Evolutionary conservation across 1,140 invertebrate species (phyloP).

Genomic region (Drosophila eugracilis): DNA sequence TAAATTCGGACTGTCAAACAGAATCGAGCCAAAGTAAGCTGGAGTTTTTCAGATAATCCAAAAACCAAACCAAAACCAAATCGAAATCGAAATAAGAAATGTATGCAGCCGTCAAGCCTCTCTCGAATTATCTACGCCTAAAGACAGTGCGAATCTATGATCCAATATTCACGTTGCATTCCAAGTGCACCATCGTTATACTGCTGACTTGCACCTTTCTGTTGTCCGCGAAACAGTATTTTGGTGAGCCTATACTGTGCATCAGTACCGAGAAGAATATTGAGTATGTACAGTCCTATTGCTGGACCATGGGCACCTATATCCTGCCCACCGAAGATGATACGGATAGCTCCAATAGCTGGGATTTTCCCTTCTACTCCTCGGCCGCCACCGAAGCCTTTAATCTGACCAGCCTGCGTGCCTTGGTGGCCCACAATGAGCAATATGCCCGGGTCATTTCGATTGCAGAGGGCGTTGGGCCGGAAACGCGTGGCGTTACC

Average conservation of each 20-base stretch:
- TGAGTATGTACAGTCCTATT: slow-evolving; percentile 89
- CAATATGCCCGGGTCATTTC: slow-evolving; percentile 58
- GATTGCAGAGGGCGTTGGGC: slow-evolving; percentile 72
- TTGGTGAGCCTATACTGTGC: slow-evolving; percentile 89
- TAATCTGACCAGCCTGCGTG: slow-evolving; percentile 59
- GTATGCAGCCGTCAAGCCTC: slow-evolving; percentile 68
- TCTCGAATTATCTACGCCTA: slow-evolving; percentile 85
- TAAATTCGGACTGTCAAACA: neutral
- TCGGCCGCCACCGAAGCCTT: neutral
- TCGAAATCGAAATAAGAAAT: slow-evolving; percentile 12
- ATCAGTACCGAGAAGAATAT: slow-evolving; percentile 85
- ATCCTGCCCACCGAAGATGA: slow-evolving; percentile 80
- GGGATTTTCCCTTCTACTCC: neutral
- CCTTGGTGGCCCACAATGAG: slow-evolving; percentile 52
- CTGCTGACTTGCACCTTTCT: slow-evolving; percentile 88
- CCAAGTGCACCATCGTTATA: slow-evolving; percentile 89
- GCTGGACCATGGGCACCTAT: slow-evolving; percentile 92
- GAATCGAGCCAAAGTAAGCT: neutral
- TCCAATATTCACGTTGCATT: slow-evolving; percentile 88
- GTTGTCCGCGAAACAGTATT: slow-evolving; percentile 89
- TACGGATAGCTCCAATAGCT: neutral
- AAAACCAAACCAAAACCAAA: neutral
- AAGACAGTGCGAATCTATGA: slow-evolving; percentile 88
- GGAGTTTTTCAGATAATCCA: neutral
- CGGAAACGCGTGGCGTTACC: slow-evolving; percentile 83